phyloP scores from a whole-genome alignment of 1,140 invertebrate species.

The Polypedilum pembai region DNA sequence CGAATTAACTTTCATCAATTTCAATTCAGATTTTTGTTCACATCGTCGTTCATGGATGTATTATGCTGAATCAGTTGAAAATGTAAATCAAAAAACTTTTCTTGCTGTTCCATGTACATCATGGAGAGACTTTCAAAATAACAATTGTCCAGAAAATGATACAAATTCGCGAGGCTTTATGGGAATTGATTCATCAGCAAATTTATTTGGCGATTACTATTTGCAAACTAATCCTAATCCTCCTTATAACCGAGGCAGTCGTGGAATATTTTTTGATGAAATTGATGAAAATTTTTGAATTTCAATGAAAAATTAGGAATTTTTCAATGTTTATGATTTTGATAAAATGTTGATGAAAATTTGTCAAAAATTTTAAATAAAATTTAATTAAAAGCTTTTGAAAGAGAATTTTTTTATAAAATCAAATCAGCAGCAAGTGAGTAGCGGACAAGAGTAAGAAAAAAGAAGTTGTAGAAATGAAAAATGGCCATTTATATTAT shows the following conservation, averaged over 20 bases:
- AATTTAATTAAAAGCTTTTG: neutral
- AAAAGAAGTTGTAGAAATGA: constrained; percentile 1
- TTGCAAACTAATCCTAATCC: constrained; percentile 38
- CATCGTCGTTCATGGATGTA: constrained; percentile 2
- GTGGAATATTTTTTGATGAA: constrained; percentile 5
- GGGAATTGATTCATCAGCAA: constrained; percentile 38
- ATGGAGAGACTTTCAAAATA: constrained; percentile 37
- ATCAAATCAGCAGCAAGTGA: neutral
- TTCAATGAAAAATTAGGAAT: too few relatives aligned
- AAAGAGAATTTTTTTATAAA: neutral
- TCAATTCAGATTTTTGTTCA: neutral
- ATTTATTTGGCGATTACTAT: constrained; percentile 40
- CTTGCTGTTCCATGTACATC: constrained; percentile 36
- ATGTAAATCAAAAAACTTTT: neutral
- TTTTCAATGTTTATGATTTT: too few relatives aligned
- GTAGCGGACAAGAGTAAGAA: neutral
- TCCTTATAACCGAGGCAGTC: constrained; percentile 35
- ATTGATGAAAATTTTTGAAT: neutral
- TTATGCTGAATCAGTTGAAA: neutral
- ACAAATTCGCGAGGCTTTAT: constrained; percentile 37
- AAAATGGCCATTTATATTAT: constrained; percentile 26
- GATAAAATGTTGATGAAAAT: too few relatives aligned
- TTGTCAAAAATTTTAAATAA: too few relatives aligned
- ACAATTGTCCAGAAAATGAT: constrained; percentile 36
- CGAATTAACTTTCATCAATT: neutral